Evolutionary conservation across 2,888 invertebrate genomes (phyloP).

Genomic region (Vanessa cardui): DNA sequence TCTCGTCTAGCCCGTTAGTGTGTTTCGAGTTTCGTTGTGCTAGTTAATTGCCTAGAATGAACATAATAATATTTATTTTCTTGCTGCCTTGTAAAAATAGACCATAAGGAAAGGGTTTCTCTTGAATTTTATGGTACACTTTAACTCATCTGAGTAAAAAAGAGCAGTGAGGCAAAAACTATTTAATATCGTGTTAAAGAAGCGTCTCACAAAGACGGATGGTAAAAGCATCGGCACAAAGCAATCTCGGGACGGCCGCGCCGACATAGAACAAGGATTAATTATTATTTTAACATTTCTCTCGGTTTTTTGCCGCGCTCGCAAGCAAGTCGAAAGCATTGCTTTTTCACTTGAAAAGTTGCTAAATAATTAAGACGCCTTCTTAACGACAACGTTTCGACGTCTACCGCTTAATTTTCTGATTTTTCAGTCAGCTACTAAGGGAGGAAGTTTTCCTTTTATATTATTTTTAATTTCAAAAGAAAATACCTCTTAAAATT

Average conservation of each 20-base stretch:
- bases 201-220: slow-evolving; percentile 65
- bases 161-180: slow-evolving; percentile 72
- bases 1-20: slow-evolving; percentile 22
- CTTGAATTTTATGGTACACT: slow-evolving; percentile 18
- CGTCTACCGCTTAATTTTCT: slow-evolving; percentile 60
- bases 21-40: slow-evolving; percentile 29
- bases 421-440: slow-evolving; percentile 55
- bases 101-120: neutral
- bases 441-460: slow-evolving; percentile 45
- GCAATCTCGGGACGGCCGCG: slow-evolving; percentile 54
- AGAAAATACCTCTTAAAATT: neutral
- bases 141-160: slow-evolving; percentile 52
- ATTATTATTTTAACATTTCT: slow-evolving; percentile 82
- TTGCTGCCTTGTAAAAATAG: slow-evolving; percentile 1
- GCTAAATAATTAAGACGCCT: slow-evolving; percentile 79
- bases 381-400: slow-evolving; percentile 71
- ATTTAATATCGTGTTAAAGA: slow-evolving; percentile 76
- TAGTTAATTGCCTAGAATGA: slow-evolving; percentile 41
- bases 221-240: slow-evolving; percentile 71
- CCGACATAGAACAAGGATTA: slow-evolving; percentile 71
- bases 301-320: slow-evolving; percentile 72
- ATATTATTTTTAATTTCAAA: slow-evolving; percentile 13
- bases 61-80: slow-evolving; percentile 7
- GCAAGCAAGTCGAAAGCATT: slow-evolving; percentile 79
- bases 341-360: slow-evolving; percentile 77